A percentile compares a stretch with the other conserved stretches of the same genome.
Conservation (phyloP, 2,888 invertebrate genomes). For the Trachelus stipa region DNA sequence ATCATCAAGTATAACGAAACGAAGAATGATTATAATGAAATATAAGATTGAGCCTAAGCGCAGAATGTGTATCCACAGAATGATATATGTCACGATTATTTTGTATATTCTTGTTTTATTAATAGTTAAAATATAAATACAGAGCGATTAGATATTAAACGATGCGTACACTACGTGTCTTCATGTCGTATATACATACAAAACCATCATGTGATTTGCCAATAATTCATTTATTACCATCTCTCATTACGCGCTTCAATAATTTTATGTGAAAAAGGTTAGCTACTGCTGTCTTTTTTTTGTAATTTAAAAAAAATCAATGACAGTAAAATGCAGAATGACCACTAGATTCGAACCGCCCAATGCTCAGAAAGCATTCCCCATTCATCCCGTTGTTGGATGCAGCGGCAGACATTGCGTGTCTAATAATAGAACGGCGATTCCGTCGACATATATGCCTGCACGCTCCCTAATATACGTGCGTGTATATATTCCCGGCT, state of each 20-base stretch:
- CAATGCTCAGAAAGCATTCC: conserved; percentile 25
- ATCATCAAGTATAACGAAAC: neutral
- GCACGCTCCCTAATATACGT: conserved; percentile 25
- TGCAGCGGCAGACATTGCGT: conserved; percentile 23
- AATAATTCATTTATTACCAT: neutral
- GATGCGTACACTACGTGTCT: neutral
- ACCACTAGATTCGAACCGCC: neutral
- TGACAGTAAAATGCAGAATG: neutral
- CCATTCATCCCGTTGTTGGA: conserved; percentile 32
- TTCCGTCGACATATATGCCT: conserved; percentile 28
- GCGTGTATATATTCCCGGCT: conserved; percentile 2
- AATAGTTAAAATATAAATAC: neutral
- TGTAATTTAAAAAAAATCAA: neutral
- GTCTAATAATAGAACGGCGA: conserved; percentile 38
- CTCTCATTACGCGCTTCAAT: neutral
- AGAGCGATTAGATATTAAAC: neutral
- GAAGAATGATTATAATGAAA: neutral
- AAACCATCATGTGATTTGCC: neutral
- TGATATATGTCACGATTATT: neutral
- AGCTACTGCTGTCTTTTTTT: neutral
- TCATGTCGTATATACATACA: neutral
- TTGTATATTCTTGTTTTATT: neutral
- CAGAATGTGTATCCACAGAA: neutral
- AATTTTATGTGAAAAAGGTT: neutral
- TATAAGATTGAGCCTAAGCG: neutral